Evolutionary conservation across 1,140 invertebrate species (phyloP).

Genomic region (Harlomillsia oculata): DNA sequence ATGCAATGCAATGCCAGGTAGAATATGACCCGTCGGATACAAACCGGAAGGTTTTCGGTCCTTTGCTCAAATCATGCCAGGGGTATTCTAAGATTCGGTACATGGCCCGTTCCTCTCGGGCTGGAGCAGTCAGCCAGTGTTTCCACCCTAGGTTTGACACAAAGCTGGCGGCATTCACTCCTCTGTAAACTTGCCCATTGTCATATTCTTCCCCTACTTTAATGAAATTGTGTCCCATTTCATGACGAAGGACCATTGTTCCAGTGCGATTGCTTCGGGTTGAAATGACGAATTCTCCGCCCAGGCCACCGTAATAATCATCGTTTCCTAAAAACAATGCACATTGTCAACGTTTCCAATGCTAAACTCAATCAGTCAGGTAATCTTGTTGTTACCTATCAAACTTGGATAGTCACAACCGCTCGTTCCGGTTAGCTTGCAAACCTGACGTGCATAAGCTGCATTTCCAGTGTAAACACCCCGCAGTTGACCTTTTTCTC

Average conservation of each 20-base stretch:
- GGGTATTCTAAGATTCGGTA: constrained; percentile 21
- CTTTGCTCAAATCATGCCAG: constrained; percentile 9
- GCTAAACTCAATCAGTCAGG: constrained; percentile 1
- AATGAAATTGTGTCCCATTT: constrained; percentile 29
- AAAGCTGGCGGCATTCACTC: constrained; percentile 16
- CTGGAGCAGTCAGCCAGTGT: constrained; percentile 8
- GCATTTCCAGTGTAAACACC: constrained; percentile 22
- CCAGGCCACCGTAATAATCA: constrained; percentile 18
- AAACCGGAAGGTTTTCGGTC: constrained; percentile 3
- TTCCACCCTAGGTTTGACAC: constrained; percentile 3
- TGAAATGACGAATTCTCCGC: constrained; percentile 32
- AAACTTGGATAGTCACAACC: constrained; percentile 21
- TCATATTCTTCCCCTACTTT: constrained; percentile 28
- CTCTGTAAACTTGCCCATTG: constrained; percentile 6
- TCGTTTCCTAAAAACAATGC: constrained; percentile 30
- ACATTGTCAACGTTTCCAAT: background rate
- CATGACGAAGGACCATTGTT: constrained; percentile 5
- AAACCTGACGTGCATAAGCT: constrained; percentile 16
- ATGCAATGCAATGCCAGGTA: constrained; percentile 1
- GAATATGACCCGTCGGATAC: constrained; percentile 11
- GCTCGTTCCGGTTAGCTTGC: constrained; percentile 3
- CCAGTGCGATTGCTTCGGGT: constrained; percentile 17
- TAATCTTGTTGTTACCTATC: constrained; percentile 25
- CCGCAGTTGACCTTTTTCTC: constrained; percentile 14
- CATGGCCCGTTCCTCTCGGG: constrained; percentile 7